Conservation (phyloP, 2,888 invertebrate genomes). For the Deilephila porcellus region DNA sequence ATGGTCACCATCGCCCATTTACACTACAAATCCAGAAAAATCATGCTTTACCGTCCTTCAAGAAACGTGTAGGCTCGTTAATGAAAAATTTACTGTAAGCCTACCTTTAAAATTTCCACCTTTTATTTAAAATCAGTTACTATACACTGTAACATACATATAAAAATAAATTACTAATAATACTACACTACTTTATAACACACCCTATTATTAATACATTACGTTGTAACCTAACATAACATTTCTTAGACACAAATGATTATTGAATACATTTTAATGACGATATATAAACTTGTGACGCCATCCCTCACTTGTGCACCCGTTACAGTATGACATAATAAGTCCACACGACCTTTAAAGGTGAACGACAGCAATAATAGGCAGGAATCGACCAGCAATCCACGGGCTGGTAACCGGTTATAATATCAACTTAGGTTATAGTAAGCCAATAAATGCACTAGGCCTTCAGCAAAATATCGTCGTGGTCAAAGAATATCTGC, state of each 20-base stretch:
- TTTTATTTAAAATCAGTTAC: too few species aligned
- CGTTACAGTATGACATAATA: conserved; percentile 21
- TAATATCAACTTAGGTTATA: neutral
- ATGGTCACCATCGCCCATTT: too few species aligned
- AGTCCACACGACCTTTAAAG: conserved; percentile 54
- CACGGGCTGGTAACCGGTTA: conserved; percentile 12
- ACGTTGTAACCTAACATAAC: neutral
- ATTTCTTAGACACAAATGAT: neutral
- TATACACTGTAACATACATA: too few species aligned
- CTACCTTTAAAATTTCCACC: too few species aligned
- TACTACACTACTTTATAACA: neutral
- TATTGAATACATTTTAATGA: neutral
- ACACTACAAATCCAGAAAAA: too few species aligned
- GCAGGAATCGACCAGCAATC: conserved; percentile 13
- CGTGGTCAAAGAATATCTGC: too few species aligned
- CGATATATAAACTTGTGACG: neutral
- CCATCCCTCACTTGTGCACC: conserved; percentile 7
- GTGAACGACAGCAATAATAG: conserved; percentile 44
- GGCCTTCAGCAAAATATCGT: neutral
- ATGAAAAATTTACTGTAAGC: too few species aligned
- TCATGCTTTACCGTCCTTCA: too few species aligned
- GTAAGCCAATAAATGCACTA: neutral
- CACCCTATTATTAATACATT: neutral
- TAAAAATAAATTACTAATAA: too few species aligned
- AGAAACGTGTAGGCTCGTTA: too few species aligned